Conservation (phyloP, 1,140 invertebrate species). For the Laodelphax striatellus region DNA sequence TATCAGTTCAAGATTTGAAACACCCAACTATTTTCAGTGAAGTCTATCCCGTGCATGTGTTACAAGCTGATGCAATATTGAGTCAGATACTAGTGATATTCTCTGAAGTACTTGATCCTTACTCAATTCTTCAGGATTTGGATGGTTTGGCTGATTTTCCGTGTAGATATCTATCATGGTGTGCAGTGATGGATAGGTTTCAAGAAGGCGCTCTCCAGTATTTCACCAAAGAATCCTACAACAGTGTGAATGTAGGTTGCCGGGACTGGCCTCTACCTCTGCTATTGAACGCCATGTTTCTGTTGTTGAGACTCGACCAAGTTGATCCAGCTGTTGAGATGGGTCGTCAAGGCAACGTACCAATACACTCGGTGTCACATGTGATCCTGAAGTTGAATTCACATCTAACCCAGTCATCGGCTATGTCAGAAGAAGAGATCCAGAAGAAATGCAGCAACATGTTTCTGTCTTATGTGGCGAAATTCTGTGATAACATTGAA, state of each 20-base stretch:
- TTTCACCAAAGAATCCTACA: conserved; percentile 1
- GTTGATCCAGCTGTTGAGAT: conserved; percentile 23
- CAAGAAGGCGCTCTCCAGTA: conserved; percentile 19
- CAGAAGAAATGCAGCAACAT: conserved; percentile 19
- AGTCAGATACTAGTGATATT: conserved; percentile 22
- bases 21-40: conserved; percentile 20
- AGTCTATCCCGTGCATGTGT: conserved; percentile 15
- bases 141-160: conserved; percentile 12
- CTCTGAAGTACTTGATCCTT: conserved; percentile 21
- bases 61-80: conserved; percentile 19
- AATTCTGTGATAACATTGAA: conserved; percentile 8
- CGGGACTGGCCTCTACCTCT: conserved; percentile 21
- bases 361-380: conserved; percentile 21
- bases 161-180: conserved; percentile 22
- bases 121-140: conserved; percentile 18
- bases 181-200: conserved; percentile 20
- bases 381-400: conserved; percentile 22
- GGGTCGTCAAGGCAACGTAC: conserved; percentile 17
- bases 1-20: background rate
- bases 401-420: conserved; percentile 16
- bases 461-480: conserved; percentile 23
- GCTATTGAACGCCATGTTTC: conserved; percentile 25
- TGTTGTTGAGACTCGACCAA: conserved; percentile 25
- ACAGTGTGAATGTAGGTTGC: conserved; percentile 10
- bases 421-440: conserved; percentile 3